Evolutionary conservation across 2,888 invertebrate genomes (phyloP).

Genomic region (Pherbina coryleti): DNA sequence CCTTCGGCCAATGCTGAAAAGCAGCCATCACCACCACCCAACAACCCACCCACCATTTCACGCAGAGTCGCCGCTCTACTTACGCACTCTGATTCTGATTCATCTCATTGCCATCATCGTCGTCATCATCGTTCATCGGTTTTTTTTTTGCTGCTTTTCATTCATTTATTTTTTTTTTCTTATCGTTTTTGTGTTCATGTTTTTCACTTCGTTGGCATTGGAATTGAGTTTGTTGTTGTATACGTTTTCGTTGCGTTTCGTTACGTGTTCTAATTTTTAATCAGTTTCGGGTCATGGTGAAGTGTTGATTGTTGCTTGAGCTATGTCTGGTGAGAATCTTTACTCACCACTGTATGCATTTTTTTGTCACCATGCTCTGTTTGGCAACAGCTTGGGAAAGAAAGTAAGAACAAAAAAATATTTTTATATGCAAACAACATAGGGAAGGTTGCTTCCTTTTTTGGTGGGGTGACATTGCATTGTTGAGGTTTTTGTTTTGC

Average conservation of each 20-base stretch:
- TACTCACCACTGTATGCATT: too few species aligned
- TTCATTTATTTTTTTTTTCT: slow-evolving; percentile 16
- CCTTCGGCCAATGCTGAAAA: not conserved
- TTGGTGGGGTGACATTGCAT: too few species aligned
- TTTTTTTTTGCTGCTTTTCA: slow-evolving; percentile 10
- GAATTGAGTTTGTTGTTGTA: slow-evolving; percentile 10
- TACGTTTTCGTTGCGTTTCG: not conserved
- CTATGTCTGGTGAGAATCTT: too few species aligned
- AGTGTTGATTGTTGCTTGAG: not conserved
- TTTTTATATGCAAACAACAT: too few species aligned
- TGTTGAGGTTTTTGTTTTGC: too few species aligned
- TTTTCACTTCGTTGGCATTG: slow-evolving; percentile 29
- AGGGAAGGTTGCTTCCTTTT: too few species aligned
- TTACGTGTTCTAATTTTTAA: slow-evolving; percentile 18
- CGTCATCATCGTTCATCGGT: slow-evolving; percentile 36
- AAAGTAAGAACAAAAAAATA: too few species aligned
- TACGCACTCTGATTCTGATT: slow-evolving; percentile 10
- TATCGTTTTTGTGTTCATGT: slow-evolving; percentile 25
- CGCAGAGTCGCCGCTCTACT: not conserved
- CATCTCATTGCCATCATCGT: slow-evolving; percentile 42
- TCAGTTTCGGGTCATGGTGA: slow-evolving; percentile 20
- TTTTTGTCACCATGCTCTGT: too few species aligned
- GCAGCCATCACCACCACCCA: not conserved
- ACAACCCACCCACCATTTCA: not conserved
- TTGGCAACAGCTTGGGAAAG: too few species aligned